Base-by-base conservation (phyloP, 2,113 vertebrate species). In the Verasper variegatus region DNA sequence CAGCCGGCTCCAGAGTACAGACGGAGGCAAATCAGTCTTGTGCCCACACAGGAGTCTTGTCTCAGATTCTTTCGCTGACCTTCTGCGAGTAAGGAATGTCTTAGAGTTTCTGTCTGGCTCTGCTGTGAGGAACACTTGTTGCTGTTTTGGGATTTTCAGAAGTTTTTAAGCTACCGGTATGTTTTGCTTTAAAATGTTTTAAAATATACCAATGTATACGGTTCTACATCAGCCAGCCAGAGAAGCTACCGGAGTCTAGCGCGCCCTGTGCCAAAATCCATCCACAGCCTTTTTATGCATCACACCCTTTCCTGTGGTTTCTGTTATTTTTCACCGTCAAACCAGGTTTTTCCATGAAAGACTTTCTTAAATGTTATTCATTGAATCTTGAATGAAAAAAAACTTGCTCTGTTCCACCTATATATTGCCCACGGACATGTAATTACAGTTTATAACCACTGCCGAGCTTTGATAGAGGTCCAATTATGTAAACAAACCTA, bases 401-500 rank as follows among this genome's bases (percentile, higher is more conserved):
- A 37, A 73, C 62, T 10, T 18, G 27, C 24, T 47, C 23, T 77
- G 26, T 78, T 66, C 73, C 58, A 57, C 52, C 64, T 78, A 78
- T 85, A 76, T 71, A 56, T 55, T 70, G 57, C 84, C 79, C 68
- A 31, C 31, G 78, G 76, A 10, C 69, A 60, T 78, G 58, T 66
- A 86, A 83, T 91, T 90, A 86, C 18, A 65, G 40, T 66, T 78
- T 73, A 88, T 72, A 69, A 55, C 84, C 65, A 18, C 73, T 49
- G 52, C 80, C 63, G 62, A 74, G 70, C 81, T 79, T 81, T 76
- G 72, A 84, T 86, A 70, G 77, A 78, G 47, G 58, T 70, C 77
- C 84, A 88, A 81, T 86, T 85, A 86, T 82, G 66, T 89, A 84
- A 91, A 87, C 85, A 89, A 82, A 86, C 80, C 85, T 84, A 76